phyloP scores from a whole-genome alignment of 2,113 vertebrate genomes.

The Monarcha castaneiventris region DNA sequence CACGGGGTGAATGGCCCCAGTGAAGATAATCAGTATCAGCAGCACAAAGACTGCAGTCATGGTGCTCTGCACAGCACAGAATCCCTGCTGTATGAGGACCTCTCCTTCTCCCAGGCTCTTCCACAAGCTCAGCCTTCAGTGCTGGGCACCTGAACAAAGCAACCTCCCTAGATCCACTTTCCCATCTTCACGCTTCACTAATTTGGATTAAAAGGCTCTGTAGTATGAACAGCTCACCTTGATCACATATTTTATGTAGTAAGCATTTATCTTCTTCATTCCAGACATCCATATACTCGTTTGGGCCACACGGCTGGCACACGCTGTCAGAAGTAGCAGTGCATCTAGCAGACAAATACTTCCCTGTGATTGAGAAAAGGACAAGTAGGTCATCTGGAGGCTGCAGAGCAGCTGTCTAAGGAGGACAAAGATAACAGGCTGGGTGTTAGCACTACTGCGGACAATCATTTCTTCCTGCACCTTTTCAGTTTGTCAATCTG shows the following conservation, averaged over 20 bases:
- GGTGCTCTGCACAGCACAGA: not conserved
- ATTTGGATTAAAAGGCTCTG: not conserved
- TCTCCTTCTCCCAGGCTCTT: not conserved
- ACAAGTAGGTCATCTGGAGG: not conserved
- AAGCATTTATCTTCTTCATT: conserved; percentile 81
- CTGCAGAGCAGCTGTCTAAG: not conserved
- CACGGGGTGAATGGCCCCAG: not conserved
- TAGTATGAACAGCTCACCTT: conserved; percentile 71
- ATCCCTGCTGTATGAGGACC: not conserved
- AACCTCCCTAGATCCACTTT: not conserved
- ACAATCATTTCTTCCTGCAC: not conserved
- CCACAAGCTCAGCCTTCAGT: not conserved
- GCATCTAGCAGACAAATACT: conserved; percentile 77
- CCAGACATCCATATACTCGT: conserved; percentile 87
- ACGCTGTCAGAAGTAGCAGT: conserved; percentile 64
- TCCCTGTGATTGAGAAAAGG: conserved; percentile 71
- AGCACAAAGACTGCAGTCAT: not conserved
- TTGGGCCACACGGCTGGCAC: conserved; percentile 77
- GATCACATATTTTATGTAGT: conserved; percentile 86
- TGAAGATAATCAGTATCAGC: not conserved
- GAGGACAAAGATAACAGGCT: not conserved
- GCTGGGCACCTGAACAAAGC: not conserved
- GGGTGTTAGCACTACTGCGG: not conserved
- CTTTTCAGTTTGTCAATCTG: not conserved
- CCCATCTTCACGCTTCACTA: not conserved